Evolutionary conservation across 2,113 vertebrate species (phyloP), one percentile per base, ranked within the genome.

Genomic region (Otocyon megalotis): DNA sequence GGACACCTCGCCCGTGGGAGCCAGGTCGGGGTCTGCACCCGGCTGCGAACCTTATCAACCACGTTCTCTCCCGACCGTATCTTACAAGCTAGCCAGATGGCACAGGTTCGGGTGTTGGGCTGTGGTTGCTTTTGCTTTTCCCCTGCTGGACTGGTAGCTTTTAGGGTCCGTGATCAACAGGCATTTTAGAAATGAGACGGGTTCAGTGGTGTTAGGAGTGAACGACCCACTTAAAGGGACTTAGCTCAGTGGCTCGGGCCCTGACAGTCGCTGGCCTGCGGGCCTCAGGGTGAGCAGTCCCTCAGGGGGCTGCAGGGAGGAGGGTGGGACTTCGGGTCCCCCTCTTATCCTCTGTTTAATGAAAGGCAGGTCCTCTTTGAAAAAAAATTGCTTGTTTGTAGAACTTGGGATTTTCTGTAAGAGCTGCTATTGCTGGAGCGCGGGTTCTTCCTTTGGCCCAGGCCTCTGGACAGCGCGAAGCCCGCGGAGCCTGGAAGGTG

Each of bases 201-300:
- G 19, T n/a, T 53, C 37, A 11, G 16, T 0, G 3, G 5, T 28
- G 11, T 76, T 35, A 63, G 62, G 10, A 2, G 15, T 6, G 3
- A 71, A 60, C 17, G 43, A 88, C 20, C 3, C 48, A n/a, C 8
- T 35, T 1, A 5, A 62, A 4, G 28, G 43, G 14, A 37, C 43
- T 69, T 22, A n/a, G 35, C 11, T 2, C 54, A 62, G 69, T 3
- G 8, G 0, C 43, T 85, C 24, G 11, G 1, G 8, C 32, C 53
- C 28, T 3, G 37, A 8, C 3, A 0, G 6, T 12, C 13, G 3
- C 32, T 54, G 60, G 37, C 15, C 72, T 22, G 28, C 0, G 5
- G 24, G 15, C 24, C 37, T 65, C 30, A 15, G 80, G 10, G 6
- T 10, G 2, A 32, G 53, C 6, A 0, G 26, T 60, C 69, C 50